Conservation (phyloP, 2,113 vertebrate species). For the Hiodon alosoides region DNA sequence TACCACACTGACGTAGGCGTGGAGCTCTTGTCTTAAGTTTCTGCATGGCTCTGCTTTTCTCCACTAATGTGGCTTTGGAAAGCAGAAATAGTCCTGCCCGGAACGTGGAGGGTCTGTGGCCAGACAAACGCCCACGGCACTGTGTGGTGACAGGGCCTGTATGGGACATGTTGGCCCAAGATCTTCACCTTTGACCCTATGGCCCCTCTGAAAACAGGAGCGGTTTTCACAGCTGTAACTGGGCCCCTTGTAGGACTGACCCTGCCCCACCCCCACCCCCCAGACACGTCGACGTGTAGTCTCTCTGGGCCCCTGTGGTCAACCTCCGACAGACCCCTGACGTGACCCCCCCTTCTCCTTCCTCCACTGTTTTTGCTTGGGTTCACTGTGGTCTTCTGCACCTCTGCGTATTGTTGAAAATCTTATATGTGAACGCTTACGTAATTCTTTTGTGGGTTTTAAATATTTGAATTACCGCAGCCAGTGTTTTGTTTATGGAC, state of each 20-base stretch:
- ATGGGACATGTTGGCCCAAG: background rate
- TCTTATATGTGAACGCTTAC: background rate
- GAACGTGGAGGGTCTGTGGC: background rate
- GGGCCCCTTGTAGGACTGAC: background rate
- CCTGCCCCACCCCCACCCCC: background rate
- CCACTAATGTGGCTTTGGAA: background rate
- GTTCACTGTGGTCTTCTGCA: background rate
- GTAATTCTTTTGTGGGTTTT: background rate
- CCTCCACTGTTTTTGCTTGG: background rate
- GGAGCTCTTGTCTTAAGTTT: background rate
- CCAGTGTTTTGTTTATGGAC: background rate
- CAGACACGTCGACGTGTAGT: background rate
- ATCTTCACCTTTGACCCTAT: conserved; percentile 3
- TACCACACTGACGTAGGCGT: background rate
- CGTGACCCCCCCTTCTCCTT: too few relatives aligned
- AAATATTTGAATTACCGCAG: background rate
- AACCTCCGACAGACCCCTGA: background rate
- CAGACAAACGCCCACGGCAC: background rate
- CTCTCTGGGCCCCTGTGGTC: background rate
- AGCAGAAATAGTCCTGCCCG: conserved; percentile 1
- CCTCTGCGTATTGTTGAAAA: background rate
- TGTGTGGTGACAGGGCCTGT: background rate
- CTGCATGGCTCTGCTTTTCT: background rate
- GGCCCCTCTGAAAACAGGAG: background rate
- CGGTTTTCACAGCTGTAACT: background rate